Conservation (phyloP, 2,113 vertebrate genomes). For the Xiphorhynchus elegans region DNA sequence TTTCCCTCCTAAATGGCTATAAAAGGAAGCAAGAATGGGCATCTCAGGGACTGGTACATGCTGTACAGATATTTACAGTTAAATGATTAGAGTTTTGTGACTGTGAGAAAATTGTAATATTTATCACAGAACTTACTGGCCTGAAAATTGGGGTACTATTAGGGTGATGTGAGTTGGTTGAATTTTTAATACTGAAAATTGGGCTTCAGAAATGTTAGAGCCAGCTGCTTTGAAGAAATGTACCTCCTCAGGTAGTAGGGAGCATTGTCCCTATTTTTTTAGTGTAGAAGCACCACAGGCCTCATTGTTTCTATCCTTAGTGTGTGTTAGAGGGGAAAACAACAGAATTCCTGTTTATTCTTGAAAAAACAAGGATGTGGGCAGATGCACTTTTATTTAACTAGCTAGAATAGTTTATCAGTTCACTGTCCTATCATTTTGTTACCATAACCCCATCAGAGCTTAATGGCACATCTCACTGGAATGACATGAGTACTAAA, state of each 20-base stretch:
- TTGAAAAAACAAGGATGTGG: not conserved
- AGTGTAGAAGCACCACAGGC: not conserved
- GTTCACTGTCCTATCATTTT: accelerated
- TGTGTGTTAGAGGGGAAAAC: not conserved
- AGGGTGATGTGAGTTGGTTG: not conserved
- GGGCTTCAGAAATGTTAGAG: not conserved
- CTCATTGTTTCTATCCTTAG: not conserved
- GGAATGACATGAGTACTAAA: not conserved
- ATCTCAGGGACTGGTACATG: not conserved
- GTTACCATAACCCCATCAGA: not conserved
- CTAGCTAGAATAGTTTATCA: not conserved
- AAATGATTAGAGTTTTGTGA: not conserved
- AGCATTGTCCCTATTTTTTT: not conserved
- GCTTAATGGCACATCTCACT: not conserved
- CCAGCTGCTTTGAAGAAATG: not conserved
- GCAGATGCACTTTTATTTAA: not conserved
- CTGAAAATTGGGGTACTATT: not conserved
- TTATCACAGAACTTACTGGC: not conserved
- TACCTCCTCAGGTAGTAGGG: not conserved
- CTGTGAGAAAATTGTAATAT: not conserved
- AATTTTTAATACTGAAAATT: not conserved
- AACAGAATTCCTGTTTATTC: not conserved
- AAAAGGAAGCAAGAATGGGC: not conserved
- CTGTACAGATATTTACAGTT: not conserved
- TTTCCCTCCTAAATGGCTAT: not conserved